phyloP scores from a whole-genome alignment of 2,888 invertebrate species.

The Crioceris asparagi region DNA sequence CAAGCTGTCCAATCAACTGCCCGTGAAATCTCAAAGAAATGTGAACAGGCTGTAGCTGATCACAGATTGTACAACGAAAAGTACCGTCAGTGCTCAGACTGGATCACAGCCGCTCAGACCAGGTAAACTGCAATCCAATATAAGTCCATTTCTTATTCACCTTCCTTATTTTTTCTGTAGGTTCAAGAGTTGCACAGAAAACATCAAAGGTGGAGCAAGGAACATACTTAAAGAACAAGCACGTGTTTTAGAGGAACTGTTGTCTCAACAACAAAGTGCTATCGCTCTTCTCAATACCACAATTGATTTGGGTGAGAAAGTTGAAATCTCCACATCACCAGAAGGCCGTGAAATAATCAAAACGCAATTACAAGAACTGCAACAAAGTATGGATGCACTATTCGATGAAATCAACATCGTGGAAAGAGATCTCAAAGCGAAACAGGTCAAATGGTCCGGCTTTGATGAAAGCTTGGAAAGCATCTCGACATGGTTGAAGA shows the following conservation, averaged over 20 bases:
- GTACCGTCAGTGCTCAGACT: slow-evolving; percentile 72
- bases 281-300: slow-evolving; percentile 69
- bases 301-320: slow-evolving; percentile 77
- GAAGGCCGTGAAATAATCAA: slow-evolving; percentile 81
- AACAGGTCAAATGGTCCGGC: slow-evolving; percentile 76
- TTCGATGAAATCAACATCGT: slow-evolving; percentile 70
- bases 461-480: slow-evolving; percentile 78
- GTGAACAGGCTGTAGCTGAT: slow-evolving; percentile 77
- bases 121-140: too few relatives aligned
- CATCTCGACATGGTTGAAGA: slow-evolving; percentile 68
- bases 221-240: slow-evolving; percentile 60
- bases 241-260: slow-evolving; percentile 58
- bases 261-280: slow-evolving; percentile 65
- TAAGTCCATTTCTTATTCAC: not conserved
- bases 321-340: slow-evolving; percentile 74
- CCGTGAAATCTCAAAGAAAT: slow-evolving; percentile 84
- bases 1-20: slow-evolving; percentile 82
- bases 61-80: slow-evolving; percentile 72
- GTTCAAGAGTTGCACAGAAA: slow-evolving; percentile 56
- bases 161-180: slow-evolving; percentile 34
- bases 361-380: slow-evolving; percentile 72
- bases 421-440: slow-evolving; percentile 72
- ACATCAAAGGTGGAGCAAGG: slow-evolving; percentile 51
- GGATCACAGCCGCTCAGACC: slow-evolving; percentile 65
- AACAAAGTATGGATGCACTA: slow-evolving; percentile 68